These are phyloP conservation scores for Pomatorhinus ruficollis DNA, from an alignment of 2,113 vertebrate species.

Conservation along the genomic window DNA sequence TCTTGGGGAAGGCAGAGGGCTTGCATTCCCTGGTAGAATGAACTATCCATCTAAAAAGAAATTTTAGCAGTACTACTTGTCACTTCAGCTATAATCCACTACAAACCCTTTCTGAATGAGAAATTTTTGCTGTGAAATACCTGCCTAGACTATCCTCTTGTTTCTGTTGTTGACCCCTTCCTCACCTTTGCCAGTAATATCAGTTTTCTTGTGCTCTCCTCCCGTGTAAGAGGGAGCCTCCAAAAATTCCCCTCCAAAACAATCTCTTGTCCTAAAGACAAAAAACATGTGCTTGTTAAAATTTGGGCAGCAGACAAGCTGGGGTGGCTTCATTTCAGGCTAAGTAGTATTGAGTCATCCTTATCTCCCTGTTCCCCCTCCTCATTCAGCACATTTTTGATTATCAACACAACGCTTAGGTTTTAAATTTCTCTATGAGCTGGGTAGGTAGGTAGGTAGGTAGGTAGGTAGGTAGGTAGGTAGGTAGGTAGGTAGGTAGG, in stretches of 20 bases:
- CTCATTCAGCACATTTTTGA: neutral
- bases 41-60: neutral
- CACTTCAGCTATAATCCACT: neutral
- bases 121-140: neutral
- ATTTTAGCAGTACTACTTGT: neutral
- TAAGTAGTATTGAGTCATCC: neutral
- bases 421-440: neutral
- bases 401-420: neutral
- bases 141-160: neutral
- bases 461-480: too few relatives aligned
- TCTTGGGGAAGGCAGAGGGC: neutral
- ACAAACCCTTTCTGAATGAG: neutral
- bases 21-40: neutral
- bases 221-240: neutral
- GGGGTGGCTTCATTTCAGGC: neutral
- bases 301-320: neutral
- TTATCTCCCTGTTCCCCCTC: neutral
- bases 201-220: neutral
- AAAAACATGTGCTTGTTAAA: neutral
- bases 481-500: neutral
- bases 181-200: neutral
- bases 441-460: neutral
- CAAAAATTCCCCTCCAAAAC: neutral
- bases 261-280: neutral
- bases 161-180: neutral